Base-by-base conservation (phyloP, 2,113 vertebrate genomes). In the Onychostruthus taczanowskii region DNA sequence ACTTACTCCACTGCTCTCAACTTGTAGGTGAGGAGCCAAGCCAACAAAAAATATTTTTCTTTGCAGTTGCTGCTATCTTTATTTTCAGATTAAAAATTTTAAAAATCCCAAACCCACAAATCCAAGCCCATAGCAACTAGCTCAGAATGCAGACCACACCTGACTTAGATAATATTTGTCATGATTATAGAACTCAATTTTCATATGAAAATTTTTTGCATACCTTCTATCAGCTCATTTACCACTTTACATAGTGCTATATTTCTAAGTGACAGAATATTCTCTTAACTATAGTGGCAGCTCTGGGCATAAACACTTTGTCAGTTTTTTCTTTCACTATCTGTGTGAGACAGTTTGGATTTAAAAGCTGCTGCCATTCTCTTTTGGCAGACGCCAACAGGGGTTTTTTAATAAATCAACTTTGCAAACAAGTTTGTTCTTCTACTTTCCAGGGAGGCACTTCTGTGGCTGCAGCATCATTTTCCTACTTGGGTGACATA, bases 241-340 rank as follows among this genome's bases (percentile, higher is more conserved):
- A 44, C 52, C 49, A 52, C 16, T 55, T 37, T 50, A 50, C 6
- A 15, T 23, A 49, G 5, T 8, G 46, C 6, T 0, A 0, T 58
- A 41, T 58, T 78, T 78, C 56, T 76, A 27, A 64, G 89, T 66
- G 49, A 44, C 5, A 78, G 8, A 46, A 63, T 50, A 47, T 7
- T 62, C 75, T 91, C 30, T 8, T 73, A 62, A 49, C 19, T 23
- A 3, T 43, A 55, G 16, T 69, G 30, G 35, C 15, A 73, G 14
- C 21, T 63, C 26, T 89, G 44, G 16, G 3, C 0, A 0, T 66
- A 58, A 83, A 73, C 4, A 49, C 6, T 39, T 35, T 8, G 4
- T 52, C 13, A 2, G 3, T 14, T 66, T 70, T 64, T 55, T 27
- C 31, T 53, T 84, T 67, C 31, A 53, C 28, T 44, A 33, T 13